phyloP scores from a whole-genome alignment of 2,888 invertebrate genomes.

The Pseudolycoriella hygida region DNA sequence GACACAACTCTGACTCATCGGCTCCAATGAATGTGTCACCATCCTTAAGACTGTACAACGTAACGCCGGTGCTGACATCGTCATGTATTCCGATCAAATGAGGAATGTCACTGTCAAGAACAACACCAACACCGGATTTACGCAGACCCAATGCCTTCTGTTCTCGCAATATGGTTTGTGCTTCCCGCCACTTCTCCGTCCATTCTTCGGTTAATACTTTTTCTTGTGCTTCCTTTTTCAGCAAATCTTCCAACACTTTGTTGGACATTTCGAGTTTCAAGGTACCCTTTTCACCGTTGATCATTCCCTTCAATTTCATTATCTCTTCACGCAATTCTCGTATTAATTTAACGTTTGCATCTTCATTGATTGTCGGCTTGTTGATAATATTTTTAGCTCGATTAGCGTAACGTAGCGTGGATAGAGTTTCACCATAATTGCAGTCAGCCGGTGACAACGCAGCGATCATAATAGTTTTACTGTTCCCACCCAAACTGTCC shows the following conservation, averaged over 20 bases:
- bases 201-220: slow-evolving; percentile 80
- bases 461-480: slow-evolving; percentile 84
- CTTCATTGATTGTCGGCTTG: slow-evolving; percentile 80
- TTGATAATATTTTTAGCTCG: slow-evolving; percentile 82
- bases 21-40: slow-evolving; percentile 71
- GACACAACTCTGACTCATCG: slow-evolving; percentile 40
- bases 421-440: slow-evolving; percentile 74
- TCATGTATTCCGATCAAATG: slow-evolving; percentile 86
- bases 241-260: slow-evolving; percentile 61
- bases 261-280: slow-evolving; percentile 43
- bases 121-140: slow-evolving; percentile 76
- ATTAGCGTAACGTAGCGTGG: slow-evolving; percentile 74
- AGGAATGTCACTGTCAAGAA: slow-evolving; percentile 78
- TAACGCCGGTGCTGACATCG: slow-evolving; percentile 80
- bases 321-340: slow-evolving; percentile 73
- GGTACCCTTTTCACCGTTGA: slow-evolving; percentile 27
- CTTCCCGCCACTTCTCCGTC: slow-evolving; percentile 86
- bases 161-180: slow-evolving; percentile 73
- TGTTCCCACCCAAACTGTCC: slow-evolving; percentile 77
- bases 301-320: slow-evolving; percentile 56
- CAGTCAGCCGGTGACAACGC: slow-evolving; percentile 66
- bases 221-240: slow-evolving; percentile 81
- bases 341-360: slow-evolving; percentile 74
- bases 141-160: slow-evolving; percentile 72
- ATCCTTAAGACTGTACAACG: slow-evolving; percentile 80